These are phyloP conservation scores for Venusia cambrica DNA, from an alignment of 2,888 invertebrate species.

Conservation along the genomic window DNA sequence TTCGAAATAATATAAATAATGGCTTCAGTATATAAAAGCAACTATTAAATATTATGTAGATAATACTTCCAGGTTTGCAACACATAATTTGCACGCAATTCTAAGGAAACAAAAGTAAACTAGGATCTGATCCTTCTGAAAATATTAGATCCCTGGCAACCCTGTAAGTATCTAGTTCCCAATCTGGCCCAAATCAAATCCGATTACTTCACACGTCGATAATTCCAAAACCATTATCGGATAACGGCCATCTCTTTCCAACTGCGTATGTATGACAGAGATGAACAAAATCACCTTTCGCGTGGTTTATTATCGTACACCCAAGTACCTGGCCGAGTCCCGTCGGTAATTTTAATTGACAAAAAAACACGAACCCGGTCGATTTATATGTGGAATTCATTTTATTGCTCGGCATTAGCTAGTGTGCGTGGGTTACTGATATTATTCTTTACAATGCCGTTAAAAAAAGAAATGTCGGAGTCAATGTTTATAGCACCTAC, in stretches of 20 bases:
- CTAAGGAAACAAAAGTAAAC: too few species aligned
- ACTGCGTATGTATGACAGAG: constrained; percentile 26
- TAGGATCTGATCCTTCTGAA: too few species aligned
- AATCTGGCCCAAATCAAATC: constrained; percentile 21
- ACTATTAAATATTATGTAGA: too few species aligned
- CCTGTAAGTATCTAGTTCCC: constrained; percentile 14
- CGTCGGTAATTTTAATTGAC: constrained; percentile 76
- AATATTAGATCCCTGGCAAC: too few species aligned
- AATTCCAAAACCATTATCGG: constrained; percentile 28
- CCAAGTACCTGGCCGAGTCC: constrained; percentile 62
- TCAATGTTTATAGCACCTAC: constrained; percentile 33
- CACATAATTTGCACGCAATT: too few species aligned
- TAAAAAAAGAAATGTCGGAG: constrained; percentile 36
- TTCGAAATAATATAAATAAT: too few species aligned
- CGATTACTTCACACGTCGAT: constrained; percentile 31
- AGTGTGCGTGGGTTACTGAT: constrained; percentile 54
- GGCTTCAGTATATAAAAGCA: too few species aligned
- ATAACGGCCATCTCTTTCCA: constrained; percentile 26
- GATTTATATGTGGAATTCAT: constrained; percentile 75
- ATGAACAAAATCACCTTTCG: constrained; percentile 22
- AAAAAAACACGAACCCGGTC: constrained; percentile 67
- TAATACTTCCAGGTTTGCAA: too few species aligned
- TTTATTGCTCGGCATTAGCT: constrained; percentile 63
- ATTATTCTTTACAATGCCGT: constrained; percentile 47
- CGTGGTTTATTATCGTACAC: constrained; percentile 31